Conservation (phyloP, 2,888 invertebrate species). For the Hydriomena furcata region DNA sequence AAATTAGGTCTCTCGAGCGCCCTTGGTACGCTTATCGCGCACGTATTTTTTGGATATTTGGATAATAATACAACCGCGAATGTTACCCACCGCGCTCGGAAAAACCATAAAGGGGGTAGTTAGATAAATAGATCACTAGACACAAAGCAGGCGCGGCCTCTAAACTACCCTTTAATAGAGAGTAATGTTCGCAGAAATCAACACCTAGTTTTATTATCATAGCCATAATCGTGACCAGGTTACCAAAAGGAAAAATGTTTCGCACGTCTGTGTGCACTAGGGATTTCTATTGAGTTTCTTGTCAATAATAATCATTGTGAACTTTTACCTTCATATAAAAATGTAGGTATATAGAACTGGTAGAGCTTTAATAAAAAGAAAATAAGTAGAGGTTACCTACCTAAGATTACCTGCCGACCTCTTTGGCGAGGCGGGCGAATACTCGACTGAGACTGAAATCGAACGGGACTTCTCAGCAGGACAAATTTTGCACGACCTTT, state of each 20-base stretch:
- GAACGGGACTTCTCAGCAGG: no score
- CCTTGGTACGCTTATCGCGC: slow-evolving; percentile 28
- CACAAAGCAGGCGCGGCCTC: slow-evolving; percentile 53
- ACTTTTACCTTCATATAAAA: neutral
- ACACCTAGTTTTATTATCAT: slow-evolving; percentile 58
- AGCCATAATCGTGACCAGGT: slow-evolving; percentile 53
- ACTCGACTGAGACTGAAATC: no score
- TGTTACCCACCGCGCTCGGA: slow-evolving; percentile 50
- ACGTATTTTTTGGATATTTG: slow-evolving; percentile 31
- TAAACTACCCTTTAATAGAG: slow-evolving; percentile 69
- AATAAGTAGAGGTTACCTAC: no score
- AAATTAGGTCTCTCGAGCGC: slow-evolving; percentile 22
- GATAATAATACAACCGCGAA: slow-evolving; percentile 42
- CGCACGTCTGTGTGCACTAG: slow-evolving; percentile 23
- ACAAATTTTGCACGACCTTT: no score
- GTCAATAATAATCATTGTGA: slow-evolving; percentile 15
- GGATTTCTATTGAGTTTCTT: slow-evolving; percentile 14
- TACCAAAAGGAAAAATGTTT: slow-evolving; percentile 47
- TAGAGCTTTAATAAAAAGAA: no score
- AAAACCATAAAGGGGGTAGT: slow-evolving; percentile 67
- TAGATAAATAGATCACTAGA: slow-evolving; percentile 67
- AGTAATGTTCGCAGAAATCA: slow-evolving; percentile 65
- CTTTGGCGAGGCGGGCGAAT: no score
- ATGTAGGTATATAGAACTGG: no score
- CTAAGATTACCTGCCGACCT: no score